phyloP scores from a whole-genome alignment of 2,888 invertebrate genomes.

The Torymus auratus region DNA sequence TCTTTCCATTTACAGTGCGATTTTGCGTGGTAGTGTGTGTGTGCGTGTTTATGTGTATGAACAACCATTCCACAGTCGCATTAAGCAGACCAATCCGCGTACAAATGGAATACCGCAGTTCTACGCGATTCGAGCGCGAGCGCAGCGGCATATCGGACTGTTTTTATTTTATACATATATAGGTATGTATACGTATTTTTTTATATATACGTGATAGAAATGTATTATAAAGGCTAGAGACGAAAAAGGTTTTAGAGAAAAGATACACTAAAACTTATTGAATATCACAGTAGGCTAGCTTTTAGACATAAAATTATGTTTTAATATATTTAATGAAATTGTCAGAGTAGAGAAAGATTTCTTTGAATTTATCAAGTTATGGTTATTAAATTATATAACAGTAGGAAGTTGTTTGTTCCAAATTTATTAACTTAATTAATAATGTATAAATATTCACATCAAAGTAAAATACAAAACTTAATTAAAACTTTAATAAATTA shows the following conservation, averaged over 20 bases:
- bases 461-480: too few relatives aligned
- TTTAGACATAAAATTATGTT: background rate
- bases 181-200: background rate
- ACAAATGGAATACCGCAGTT: constrained; percentile 17
- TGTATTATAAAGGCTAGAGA: constrained; percentile 27
- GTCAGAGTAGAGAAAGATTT: background rate
- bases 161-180: constrained; percentile 20
- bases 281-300: background rate
- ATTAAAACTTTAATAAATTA: too few relatives aligned
- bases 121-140: constrained; percentile 52
- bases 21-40: background rate
- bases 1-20: background rate
- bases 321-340: background rate
- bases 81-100: constrained; percentile 10
- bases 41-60: constrained; percentile 1
- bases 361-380: background rate
- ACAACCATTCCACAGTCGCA: constrained; percentile 21
- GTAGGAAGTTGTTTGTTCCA: too few relatives aligned
- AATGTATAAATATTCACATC: too few relatives aligned
- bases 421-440: too few relatives aligned
- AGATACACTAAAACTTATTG: constrained; percentile 13
- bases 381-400: too few relatives aligned
- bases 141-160: constrained; percentile 55
- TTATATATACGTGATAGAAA: background rate
- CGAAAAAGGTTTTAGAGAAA: constrained; percentile 17